Base-by-base conservation (phyloP, 2,797 vertebrate species). In the Intellagama lesueurii region DNA sequence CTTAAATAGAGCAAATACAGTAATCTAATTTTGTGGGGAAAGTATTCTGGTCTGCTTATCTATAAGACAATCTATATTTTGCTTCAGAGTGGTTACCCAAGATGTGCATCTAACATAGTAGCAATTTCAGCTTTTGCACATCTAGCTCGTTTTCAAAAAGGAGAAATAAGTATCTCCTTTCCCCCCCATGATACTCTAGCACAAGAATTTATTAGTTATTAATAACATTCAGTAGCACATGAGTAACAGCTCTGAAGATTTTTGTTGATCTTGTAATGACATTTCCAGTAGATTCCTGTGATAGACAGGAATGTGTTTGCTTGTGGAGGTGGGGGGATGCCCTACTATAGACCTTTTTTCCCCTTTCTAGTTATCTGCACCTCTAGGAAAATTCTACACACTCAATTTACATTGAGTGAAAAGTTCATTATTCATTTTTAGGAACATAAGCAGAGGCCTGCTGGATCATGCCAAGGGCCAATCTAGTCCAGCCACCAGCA, bases 201-300 rank as follows among this genome's bases (percentile, higher is more conserved):
- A 68, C 70, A 22, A 4, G 24, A 56, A 2, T 44, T 44, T 75
- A 44, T 87, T 76, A 19, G 30, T 47, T 66, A 49, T 80, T 22
- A 80, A 81, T 47, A 44, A 81, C 49, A 9, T 83, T 47, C 30
- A 26, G 78, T 44, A 66, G 12, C 16, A 17, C 8, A 66, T 88
- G 81, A 88, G 30, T 83, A 88, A 88, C 28, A 49, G 7, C 81
- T 83, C 35, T 52, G 56, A 64, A 83, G 30, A 60, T 88, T 35
- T 44, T 88, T 35, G n/a, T 35, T 88, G 72, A 52, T 40, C 60
- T 83, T 81, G 56, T 11, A 87, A 44, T 72, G 69, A 73, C 69
- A 73, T 64, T 73, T 73, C 49, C 47, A 30, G 24, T 87, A 30
- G 12, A 60, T 81, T 40, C 86, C 64, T 12, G 16, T 73, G 14